These are phyloP conservation scores for Penaeus monodon DNA, from an alignment of 2,888 invertebrate species.

Conservation along the genomic window DNA sequence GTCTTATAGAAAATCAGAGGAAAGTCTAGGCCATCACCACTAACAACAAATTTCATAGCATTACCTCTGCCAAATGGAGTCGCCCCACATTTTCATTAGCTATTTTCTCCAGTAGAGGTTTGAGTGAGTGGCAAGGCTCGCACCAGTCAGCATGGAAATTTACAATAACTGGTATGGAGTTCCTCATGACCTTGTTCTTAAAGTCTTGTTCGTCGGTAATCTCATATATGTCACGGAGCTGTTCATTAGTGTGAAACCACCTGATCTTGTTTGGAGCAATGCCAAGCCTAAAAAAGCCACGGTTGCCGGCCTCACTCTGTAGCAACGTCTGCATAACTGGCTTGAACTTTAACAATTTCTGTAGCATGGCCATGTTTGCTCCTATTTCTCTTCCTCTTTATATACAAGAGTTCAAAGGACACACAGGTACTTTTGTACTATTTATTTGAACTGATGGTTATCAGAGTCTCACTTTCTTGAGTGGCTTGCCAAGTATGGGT, in stretches of 20 bases:
- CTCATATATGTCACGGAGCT: constrained; percentile 44
- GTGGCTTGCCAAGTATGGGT: constrained; percentile 35
- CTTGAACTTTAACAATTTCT: neutral
- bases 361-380: neutral
- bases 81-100: constrained; percentile 78
- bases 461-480: constrained; percentile 45
- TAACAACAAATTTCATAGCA: neutral
- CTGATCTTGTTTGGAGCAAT: constrained; percentile 7
- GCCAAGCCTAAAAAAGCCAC: neutral
- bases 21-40: neutral
- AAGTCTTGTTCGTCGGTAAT: constrained; percentile 63
- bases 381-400: too few species aligned
- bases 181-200: constrained; percentile 79
- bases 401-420: too few species aligned
- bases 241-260: constrained; percentile 21
- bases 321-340: constrained; percentile 24
- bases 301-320: neutral
- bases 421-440: too few species aligned
- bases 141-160: constrained; percentile 94
- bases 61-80: constrained; percentile 84
- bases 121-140: constrained; percentile 88
- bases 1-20: too few species aligned
- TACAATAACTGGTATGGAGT: constrained; percentile 86
- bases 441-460: neutral
- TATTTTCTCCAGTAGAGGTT: constrained; percentile 84